These are phyloP conservation scores for Periphyllus acericola DNA, from an alignment of 2,888 invertebrate genomes.

Conservation along the genomic window DNA sequence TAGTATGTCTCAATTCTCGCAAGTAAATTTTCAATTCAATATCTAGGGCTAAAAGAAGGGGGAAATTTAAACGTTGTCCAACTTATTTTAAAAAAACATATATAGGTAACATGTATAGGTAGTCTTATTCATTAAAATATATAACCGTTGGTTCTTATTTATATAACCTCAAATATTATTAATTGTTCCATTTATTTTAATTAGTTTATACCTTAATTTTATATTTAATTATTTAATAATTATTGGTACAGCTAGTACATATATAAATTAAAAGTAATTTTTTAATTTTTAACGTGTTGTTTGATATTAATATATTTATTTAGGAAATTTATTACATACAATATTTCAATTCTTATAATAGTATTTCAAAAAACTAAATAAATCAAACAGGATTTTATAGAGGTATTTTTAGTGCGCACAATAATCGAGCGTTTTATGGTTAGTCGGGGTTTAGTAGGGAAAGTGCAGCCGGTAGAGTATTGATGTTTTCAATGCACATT, in stretches of 20 bases:
- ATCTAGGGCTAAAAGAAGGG: not conserved
- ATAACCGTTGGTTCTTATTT: not conserved
- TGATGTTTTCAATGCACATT: conserved; percentile 33
- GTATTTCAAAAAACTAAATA: not conserved
- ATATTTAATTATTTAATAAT: not conserved
- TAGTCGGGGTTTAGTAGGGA: not conserved
- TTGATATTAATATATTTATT: no score
- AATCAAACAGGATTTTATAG: not conserved
- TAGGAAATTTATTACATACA: no score
- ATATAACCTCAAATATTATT: not conserved
- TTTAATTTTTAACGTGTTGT: no score
- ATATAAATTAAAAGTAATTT: no score
- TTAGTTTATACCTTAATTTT: not conserved
- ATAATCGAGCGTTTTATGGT: conserved; percentile 6
- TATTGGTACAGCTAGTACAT: no score
- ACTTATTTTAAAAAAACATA: not conserved
- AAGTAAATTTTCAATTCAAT: conserved; percentile 17
- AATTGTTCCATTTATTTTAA: not conserved
- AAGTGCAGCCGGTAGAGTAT: conserved; percentile 5
- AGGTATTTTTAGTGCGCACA: not conserved
- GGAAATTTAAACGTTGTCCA: not conserved
- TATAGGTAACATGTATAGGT: no score
- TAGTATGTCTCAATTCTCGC: not conserved
- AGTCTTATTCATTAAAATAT: not conserved
- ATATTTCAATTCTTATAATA: not conserved